Percentiles rank a stretch among this genome's conserved stretches.
phyloP scores from a whole-genome alignment of 2,797 vertebrate genomes.

The Ctenosaura bakeri region DNA sequence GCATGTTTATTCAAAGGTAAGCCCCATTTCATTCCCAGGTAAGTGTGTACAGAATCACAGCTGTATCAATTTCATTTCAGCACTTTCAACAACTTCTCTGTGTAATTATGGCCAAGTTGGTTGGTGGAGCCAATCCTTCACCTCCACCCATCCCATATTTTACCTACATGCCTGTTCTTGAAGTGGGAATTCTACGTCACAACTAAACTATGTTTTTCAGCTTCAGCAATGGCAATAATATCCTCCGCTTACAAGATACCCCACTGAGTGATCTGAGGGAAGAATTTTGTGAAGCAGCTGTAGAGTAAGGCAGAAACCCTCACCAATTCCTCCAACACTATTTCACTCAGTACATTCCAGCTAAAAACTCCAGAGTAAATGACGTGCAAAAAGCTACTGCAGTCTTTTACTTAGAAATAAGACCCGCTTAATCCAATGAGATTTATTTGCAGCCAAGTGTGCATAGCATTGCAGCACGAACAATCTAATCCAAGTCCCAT shows the following conservation, averaged over 20 bases:
- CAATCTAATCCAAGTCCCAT: neutral
- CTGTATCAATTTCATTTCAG: neutral
- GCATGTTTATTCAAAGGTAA: neutral
- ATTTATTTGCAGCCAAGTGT: neutral
- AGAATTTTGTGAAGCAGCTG: neutral
- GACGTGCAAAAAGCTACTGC: neutral
- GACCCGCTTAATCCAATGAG: no score
- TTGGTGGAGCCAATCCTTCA: neutral
- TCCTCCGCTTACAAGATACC: neutral
- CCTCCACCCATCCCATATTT: neutral
- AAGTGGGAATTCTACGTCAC: neutral
- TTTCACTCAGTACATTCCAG: neutral
- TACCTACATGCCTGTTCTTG: no score
- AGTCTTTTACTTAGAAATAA: neutral
- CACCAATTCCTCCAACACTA: neutral
- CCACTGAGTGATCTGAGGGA: neutral
- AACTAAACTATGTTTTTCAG: neutral
- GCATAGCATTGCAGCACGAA: neutral
- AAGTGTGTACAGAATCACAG: neutral
- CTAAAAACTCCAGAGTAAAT: neutral
- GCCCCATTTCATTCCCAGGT: neutral
- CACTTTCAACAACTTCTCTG: neutral
- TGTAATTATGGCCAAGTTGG: neutral
- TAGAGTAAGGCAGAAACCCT: neutral
- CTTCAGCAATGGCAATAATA: neutral